Percentiles rank a stretch among this genome's conserved stretches.
Conservation (phyloP, 2,113 vertebrate species). For the Gambusia affinis region DNA sequence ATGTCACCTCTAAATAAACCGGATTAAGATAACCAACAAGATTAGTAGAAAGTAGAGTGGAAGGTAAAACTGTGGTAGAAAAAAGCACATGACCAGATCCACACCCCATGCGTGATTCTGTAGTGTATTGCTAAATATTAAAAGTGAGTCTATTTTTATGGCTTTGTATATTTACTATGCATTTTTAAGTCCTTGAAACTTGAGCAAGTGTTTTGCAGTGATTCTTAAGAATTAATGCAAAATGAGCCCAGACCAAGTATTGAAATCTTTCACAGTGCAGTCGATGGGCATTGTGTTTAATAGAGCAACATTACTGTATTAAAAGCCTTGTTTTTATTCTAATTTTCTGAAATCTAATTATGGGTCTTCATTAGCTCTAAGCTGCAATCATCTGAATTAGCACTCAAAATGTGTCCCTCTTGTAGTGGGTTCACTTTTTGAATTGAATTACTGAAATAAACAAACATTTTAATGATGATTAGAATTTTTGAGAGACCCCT, state of each 20-base stretch:
- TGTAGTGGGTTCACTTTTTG: background rate
- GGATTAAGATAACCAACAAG: background rate
- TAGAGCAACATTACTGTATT: no score
- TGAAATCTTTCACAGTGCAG: no score
- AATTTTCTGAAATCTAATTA: no score
- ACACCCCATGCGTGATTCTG: background rate
- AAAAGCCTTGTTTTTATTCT: no score
- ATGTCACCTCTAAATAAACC: background rate
- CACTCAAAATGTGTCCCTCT: background rate
- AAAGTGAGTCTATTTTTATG: background rate
- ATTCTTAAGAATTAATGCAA: no score
- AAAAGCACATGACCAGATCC: background rate
- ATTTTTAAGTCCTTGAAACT: background rate
- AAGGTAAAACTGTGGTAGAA: background rate
- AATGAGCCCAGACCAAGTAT: no score
- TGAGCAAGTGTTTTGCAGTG: no score
- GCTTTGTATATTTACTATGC: background rate
- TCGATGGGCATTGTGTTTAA: no score
- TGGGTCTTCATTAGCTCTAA: no score
- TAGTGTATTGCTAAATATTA: background rate
- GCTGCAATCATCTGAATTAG: background rate
- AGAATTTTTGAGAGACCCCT: background rate
- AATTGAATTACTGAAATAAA: conserved; percentile 1
- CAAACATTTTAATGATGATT: background rate
- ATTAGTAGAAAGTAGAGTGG: background rate